Base-by-base conservation (phyloP, 2,113 vertebrate species). In the Telmatochromis sp. region DNA sequence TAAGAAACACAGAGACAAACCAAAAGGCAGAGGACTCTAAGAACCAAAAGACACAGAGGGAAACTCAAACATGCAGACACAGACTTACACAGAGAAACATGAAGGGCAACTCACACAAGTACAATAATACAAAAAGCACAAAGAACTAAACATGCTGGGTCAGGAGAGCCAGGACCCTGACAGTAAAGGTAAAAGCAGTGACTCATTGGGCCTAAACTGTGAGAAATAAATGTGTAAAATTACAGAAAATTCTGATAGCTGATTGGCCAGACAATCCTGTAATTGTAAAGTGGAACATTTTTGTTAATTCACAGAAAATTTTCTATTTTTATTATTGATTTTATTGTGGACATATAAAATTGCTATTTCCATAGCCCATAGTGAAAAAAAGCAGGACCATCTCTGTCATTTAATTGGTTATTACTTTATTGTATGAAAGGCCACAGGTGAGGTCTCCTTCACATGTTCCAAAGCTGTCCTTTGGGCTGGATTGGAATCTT, bases 21-120 rank as follows among this genome's bases (percentile, higher is more conserved):
- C 12, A 4, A 1, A 45, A 45, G 0, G 42, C 0, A 45, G 42
- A 45, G 13, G 42, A 13, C 40, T 42, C 40, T 0, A 13, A 1
- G 11, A 42, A 45, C 42, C 0, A 3, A 45, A 45, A 45, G 42
- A 45, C 13, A 0, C 6, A 0, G 42, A 3, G 1, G 40, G 12
- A 6, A 42, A 42, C 12, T 42, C 12, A 45, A 45, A 6, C 12
- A 45, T 45, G 42, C 42, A 45, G 42, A 42, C 11, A 42, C 40
- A 42, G 40, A 42, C 40, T 42, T 40, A 5, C 5, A 42, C 37
- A 40, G 37, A 21, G n/a, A n/a, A n/a, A n/a, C n/a, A n/a, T n/a
- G n/a, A n/a, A n/a, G n/a, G n/a, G n/a, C n/a, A n/a, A n/a, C n/a
- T n/a, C n/a, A n/a, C n/a, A n/a, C n/a, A n/a, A n/a, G n/a, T n/a